phyloP scores from a whole-genome alignment of 2,888 invertebrate genomes.

The Xylocampa areola region DNA sequence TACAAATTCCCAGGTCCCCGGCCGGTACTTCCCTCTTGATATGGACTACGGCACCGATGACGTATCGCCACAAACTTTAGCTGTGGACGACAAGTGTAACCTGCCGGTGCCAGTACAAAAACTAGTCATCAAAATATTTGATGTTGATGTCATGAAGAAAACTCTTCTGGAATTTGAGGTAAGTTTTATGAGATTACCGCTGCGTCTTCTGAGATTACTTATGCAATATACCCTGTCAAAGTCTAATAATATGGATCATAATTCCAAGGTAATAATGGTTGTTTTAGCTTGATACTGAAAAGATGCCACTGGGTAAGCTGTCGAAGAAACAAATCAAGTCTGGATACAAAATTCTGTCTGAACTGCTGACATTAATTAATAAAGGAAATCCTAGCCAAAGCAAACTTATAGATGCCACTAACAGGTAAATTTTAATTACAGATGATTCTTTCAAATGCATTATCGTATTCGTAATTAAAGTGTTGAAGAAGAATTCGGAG shows the following conservation, averaged over 20 bases:
- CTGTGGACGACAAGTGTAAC: slow-evolving; percentile 90
- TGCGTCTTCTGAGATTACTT: too few relatives aligned
- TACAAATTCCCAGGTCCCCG: slow-evolving; percentile 89
- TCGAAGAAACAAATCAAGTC: slow-evolving; percentile 96
- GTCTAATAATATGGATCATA: too few relatives aligned
- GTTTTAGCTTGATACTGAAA: slow-evolving; percentile 95
- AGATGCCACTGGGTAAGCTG: slow-evolving; percentile 99
- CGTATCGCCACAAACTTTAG: slow-evolving; percentile 78
- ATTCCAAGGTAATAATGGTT: too few relatives aligned
- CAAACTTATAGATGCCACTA: slow-evolving; percentile 95
- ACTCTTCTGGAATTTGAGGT: slow-evolving; percentile 98
- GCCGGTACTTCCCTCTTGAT: slow-evolving; percentile 95
- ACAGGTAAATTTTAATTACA: slow-evolving; percentile 89
- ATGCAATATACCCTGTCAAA: too few relatives aligned
- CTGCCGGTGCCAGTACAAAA: slow-evolving; percentile 94
- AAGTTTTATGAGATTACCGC: too few relatives aligned
- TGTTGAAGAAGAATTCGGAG: too few relatives aligned
- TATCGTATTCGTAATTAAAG: too few relatives aligned
- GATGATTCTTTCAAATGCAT: too few relatives aligned
- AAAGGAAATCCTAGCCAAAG: slow-evolving; percentile 80
- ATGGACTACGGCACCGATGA: slow-evolving; percentile 94
- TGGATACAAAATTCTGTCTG: slow-evolving; percentile 95
- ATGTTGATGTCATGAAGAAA: slow-evolving; percentile 97
- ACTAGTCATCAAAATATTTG: slow-evolving; percentile 96
- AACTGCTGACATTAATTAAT: slow-evolving; percentile 91